Percentiles rank a stretch among this genome's conserved stretches.
Conservation (phyloP, 2,113 vertebrate species). For the Epinephelus fuscoguttatus region DNA sequence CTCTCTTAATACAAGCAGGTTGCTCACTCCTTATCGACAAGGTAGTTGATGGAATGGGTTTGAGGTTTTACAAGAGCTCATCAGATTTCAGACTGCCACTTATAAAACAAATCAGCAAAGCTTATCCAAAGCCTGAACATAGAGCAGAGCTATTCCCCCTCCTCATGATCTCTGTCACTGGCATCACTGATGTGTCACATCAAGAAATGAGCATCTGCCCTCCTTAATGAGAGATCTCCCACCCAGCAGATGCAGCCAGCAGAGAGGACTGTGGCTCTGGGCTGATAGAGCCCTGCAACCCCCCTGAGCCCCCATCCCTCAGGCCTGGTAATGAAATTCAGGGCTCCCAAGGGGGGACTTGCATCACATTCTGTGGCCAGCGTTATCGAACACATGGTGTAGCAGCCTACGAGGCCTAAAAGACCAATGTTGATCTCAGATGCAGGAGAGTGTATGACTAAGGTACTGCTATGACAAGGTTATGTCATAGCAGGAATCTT, state of each 20-base stretch:
- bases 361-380: slow-evolving; percentile 52
- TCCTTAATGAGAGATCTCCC: slow-evolving; percentile 3
- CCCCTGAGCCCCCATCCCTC: slow-evolving; percentile 21
- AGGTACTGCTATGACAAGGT: neutral
- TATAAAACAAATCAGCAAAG: neutral
- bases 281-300: slow-evolving; percentile 42
- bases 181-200: slow-evolving; percentile 56
- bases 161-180: neutral
- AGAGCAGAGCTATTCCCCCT: neutral
- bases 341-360: slow-evolving; percentile 48
- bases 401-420: neutral
- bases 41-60: neutral
- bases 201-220: slow-evolving; percentile 52
- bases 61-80: neutral
- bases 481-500: neutral
- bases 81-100: neutral
- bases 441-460: too few species aligned
- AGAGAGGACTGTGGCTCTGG: slow-evolving; percentile 45
- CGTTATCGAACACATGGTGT: slow-evolving; percentile 48
- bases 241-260: slow-evolving; percentile 51
- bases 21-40: neutral
- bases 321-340: slow-evolving; percentile 74
- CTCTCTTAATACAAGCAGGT: neutral
- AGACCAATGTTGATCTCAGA: too few species aligned
- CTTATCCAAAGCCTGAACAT: neutral